Base-by-base conservation (phyloP, 2,113 vertebrate genomes). In the Lepus timidus region DNA sequence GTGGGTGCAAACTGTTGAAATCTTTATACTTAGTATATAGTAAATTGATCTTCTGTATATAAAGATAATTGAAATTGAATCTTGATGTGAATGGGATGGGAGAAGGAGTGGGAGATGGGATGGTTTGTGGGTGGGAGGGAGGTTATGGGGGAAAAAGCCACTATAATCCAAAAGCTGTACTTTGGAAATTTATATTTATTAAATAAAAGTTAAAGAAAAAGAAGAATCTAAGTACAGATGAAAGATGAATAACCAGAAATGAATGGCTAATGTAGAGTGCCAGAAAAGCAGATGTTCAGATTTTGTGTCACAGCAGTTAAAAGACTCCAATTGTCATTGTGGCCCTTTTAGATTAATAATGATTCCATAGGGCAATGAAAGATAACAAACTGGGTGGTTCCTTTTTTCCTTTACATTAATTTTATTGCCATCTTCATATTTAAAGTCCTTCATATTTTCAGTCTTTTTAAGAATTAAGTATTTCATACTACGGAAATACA, bases 151-250 rank as follows among this genome's bases (percentile, higher is more conserved):
- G 44, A 7, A 7, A 8, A 7, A 8, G 44, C 44, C 44, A 44
- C 7, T 44, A 6, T 44, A 44, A 44, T 44, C 39, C 39, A 44
- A 7, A 7, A 44, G 44, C 44, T 44, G 44, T 52, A 9, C 65
- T 94, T 83, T 36, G 88, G 25, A 98, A 98, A 94, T 99, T 98
- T 39, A 97, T 98, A 82, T 44, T 44, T 7, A 44, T 44, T 44
- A 44, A 44, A 44, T 6, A 44, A 44, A 44, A 44, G 7, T 44
- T 44, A 44, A 44, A 44, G 6, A 44, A 44, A 36, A 36, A 36
- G 36, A 36, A 36, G 36, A 36, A 36, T 36, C 36, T 36, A 36
- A 36, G 36, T 98, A 99, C 97, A 98, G 98, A 98, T 99, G 98
- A 98, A 93, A 52, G 36, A 73, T 0, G 12, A 96, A 44, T 44